Conservation (phyloP, 2,797 vertebrate species). For the Scarus forsteni region DNA sequence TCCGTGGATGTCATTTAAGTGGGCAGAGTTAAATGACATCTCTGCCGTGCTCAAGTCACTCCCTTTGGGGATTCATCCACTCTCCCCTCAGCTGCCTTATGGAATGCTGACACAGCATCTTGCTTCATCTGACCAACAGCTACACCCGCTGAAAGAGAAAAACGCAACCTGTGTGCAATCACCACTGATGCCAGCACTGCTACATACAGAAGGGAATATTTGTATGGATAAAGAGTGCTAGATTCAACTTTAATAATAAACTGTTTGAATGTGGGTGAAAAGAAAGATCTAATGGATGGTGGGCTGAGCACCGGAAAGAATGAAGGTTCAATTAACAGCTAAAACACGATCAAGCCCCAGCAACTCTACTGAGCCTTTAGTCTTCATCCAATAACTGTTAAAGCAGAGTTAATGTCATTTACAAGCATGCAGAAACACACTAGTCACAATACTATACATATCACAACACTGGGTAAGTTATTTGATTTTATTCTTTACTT, state of each 20-base stretch:
- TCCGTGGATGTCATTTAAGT: conserved; percentile 63
- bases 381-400: no score
- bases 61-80: conserved; percentile 69
- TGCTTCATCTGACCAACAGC: conserved; percentile 75
- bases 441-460: no score
- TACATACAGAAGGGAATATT: conserved; percentile 27
- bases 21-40: conserved; percentile 67
- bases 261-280: no score
- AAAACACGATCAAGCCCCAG: no score
- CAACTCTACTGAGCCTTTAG: no score
- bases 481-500: no score
- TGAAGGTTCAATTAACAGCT: no score
- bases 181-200: conserved; percentile 34
- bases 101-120: conserved; percentile 77
- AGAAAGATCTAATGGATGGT: no score
- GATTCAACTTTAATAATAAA: neutral
- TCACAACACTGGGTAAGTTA: no score
- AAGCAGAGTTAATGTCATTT: no score
- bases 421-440: no score
- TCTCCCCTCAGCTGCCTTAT: conserved; percentile 68
- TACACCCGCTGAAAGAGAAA: conserved; percentile 49
- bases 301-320: no score
- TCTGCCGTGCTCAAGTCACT: conserved; percentile 66
- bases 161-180: conserved; percentile 58
- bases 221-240: conserved; percentile 1